Evolutionary conservation across 2,888 invertebrate species (phyloP), one percentile per base, ranked within the genome.

Genomic region (Phortica okadai): DNA sequence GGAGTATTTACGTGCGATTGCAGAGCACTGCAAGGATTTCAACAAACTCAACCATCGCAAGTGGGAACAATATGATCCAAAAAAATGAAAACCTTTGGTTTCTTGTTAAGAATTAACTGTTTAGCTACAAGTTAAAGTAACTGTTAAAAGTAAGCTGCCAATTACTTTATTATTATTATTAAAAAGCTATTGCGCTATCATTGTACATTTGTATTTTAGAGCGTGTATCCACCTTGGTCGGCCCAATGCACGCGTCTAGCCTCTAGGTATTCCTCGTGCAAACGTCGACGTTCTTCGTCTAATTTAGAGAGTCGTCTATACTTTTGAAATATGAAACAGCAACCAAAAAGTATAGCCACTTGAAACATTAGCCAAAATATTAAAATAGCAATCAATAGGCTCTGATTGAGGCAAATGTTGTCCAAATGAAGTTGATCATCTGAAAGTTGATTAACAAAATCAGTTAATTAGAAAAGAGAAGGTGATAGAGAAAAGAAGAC

Each of bases 41-140:
- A 94, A 95, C 74, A 92, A 92, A 1, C 92, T 99, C 0, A 97
- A 98, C 89, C 99, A 99, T 90, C 95, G 95, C 85, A 95, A 97
- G 86, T 99, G 99, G 99, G 97, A 98, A 91, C 95, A 94, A 87
- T 96, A 95, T 80, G 94, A 90, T 78, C 89, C 91, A 58, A 87
- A 88, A 6, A n/a, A 72, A 11, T 72, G 56, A 42, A 56, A 33
- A 66, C 4, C 7, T 45, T 69, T n/a, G 42, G 10, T 77, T 77
- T 62, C 44, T 76, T 76, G 70, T 74, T 74, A 72, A 77, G 78
- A 76, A 77, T 78, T 79, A 77, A 66, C 50, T 50, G 54, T 25
- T 56, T 73, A 76, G 66, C 14, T 33, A 42, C n/a, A 54, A 72
- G 33, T 14, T 72, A 33, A 72, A 54, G 33, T 56, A 56, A 72